Percentiles rank a stretch among this genome's conserved stretches.
phyloP scores from a whole-genome alignment of 2,888 invertebrate genomes.

The Horisme vitalbata region DNA sequence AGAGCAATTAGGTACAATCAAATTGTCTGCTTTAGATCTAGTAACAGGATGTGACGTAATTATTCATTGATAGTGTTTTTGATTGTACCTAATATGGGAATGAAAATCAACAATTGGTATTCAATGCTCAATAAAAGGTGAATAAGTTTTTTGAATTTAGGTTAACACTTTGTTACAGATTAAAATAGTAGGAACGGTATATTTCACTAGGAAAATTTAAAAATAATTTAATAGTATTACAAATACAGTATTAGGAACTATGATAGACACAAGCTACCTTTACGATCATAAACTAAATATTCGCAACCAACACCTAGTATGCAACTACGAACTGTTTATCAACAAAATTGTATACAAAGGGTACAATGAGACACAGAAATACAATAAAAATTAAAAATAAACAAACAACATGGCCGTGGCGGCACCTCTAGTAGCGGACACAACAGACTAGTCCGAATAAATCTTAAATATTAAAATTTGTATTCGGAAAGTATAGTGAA shows the following conservation, averaged over 20 bases:
- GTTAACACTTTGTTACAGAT: slow-evolving; percentile 70
- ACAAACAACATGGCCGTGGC: slow-evolving; percentile 78
- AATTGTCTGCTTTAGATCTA: slow-evolving; percentile 13
- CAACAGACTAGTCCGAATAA: slow-evolving; percentile 82
- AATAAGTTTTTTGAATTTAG: slow-evolving; percentile 51
- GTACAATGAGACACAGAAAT: slow-evolving; percentile 50
- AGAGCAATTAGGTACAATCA: slow-evolving; percentile 35
- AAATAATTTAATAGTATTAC: slow-evolving; percentile 78
- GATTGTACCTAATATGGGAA: slow-evolving; percentile 46
- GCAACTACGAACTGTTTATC: slow-evolving; percentile 58
- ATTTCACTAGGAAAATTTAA: slow-evolving; percentile 81
- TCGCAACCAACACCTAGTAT: slow-evolving; percentile 68
- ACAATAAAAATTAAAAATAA: slow-evolving; percentile 61
- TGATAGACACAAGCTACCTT: slow-evolving; percentile 80
- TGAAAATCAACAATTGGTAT: slow-evolving; percentile 41
- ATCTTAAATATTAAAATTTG: slow-evolving; percentile 83
- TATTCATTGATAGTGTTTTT: slow-evolving; percentile 15
- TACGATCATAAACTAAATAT: slow-evolving; percentile 72
- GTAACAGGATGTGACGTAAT: background rate
- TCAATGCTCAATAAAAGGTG: slow-evolving; percentile 41
- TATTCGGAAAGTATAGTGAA: slow-evolving; percentile 83
- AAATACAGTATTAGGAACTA: slow-evolving; percentile 82
- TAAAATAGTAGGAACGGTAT: slow-evolving; percentile 81
- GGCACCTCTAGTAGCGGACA: slow-evolving; percentile 75
- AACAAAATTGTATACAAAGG: slow-evolving; percentile 62